A percentile compares a stretch with the other conserved stretches of the same genome.
Conservation (phyloP, 2,888 invertebrate species). For the Andrena marginata region DNA sequence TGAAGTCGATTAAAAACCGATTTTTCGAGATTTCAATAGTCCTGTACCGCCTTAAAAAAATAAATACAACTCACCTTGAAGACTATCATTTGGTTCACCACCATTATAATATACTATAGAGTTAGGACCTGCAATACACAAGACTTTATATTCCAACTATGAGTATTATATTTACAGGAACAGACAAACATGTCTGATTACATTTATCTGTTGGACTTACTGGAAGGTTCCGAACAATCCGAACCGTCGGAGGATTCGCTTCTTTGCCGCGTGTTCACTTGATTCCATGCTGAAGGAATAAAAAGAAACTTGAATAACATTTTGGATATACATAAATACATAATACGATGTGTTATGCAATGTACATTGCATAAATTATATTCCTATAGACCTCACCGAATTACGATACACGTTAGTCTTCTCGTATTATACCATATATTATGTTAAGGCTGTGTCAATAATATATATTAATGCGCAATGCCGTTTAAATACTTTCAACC, state of each 20-base stretch:
- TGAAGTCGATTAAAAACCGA: too few relatives aligned
- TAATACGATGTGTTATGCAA: slow-evolving; percentile 19
- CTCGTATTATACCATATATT: neutral
- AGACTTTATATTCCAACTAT: slow-evolving; percentile 79
- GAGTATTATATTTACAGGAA: slow-evolving; percentile 38
- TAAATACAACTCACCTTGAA: slow-evolving; percentile 85
- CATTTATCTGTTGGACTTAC: slow-evolving; percentile 66
- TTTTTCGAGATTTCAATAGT: too few relatives aligned
- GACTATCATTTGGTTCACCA: slow-evolving; percentile 89
- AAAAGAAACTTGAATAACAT: slow-evolving; percentile 6
- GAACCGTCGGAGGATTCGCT: slow-evolving; percentile 87
- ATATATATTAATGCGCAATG: slow-evolving; percentile 14
- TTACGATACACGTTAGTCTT: neutral
- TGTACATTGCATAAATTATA: neutral
- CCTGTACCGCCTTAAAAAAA: neutral
- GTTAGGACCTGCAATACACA: slow-evolving; percentile 85
- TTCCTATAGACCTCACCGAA: neutral
- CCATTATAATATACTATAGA: slow-evolving; percentile 90
- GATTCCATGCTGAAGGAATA: slow-evolving; percentile 88
- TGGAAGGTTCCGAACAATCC: slow-evolving; percentile 82
- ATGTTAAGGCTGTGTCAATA: neutral
- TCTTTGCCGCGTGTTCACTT: slow-evolving; percentile 87
- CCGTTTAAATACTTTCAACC: slow-evolving; percentile 75
- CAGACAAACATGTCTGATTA: neutral
- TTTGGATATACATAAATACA: neutral